Base-by-base conservation (phyloP, 1,140 invertebrate species). In the Macrocentrus cingulum region DNA sequence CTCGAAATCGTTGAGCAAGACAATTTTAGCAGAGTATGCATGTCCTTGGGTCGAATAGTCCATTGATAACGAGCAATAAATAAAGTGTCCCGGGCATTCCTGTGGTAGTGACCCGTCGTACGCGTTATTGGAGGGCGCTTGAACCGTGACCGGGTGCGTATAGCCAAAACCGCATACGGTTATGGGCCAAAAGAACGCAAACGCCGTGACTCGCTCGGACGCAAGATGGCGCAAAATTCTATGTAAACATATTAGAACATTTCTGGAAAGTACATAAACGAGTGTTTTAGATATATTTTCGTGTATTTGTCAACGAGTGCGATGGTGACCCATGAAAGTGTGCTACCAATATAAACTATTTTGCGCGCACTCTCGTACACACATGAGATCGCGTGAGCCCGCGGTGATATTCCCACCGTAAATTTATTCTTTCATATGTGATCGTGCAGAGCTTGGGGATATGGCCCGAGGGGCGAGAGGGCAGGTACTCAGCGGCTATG, bases 181-280 rank as follows among this genome's bases (percentile, higher is more conserved):
- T 74, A 72, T 69, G 58, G 44, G 59, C 67, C 62, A 65, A 74
- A 74, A 74, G 71, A 74, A 75, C n/a, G n/a, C 65, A 65, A 69
- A 65, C 56, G 51, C 22, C 20, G 16, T 49, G 22, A 9, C 25
- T 29, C 25, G 9, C 25, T 29, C 25, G 25, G 9, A 9, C 25
- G 9, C 25, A 29, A 29, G 25, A 29, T 29, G 25, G 25, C 25
- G 25, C 25, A 29, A n/a, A n/a, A n/a, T n/a, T n/a, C n/a, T n/a
- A n/a, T n/a, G n/a, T n/a, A n/a, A n/a, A n/a, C n/a, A n/a, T n/a
- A n/a, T n/a, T n/a, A n/a, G n/a, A n/a, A n/a, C n/a, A n/a, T n/a
- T n/a, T n/a, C n/a, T n/a, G n/a, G n/a, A n/a, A n/a, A n/a, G n/a
- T n/a, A n/a, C n/a, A n/a, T 41, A 18, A 9, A 18, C 18, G 37